Percentiles rank a stretch among this genome's conserved stretches.
These are phyloP conservation scores for Lamprotornis superbus DNA, from an alignment of 2,113 vertebrate genomes.

Conservation along the genomic window DNA sequence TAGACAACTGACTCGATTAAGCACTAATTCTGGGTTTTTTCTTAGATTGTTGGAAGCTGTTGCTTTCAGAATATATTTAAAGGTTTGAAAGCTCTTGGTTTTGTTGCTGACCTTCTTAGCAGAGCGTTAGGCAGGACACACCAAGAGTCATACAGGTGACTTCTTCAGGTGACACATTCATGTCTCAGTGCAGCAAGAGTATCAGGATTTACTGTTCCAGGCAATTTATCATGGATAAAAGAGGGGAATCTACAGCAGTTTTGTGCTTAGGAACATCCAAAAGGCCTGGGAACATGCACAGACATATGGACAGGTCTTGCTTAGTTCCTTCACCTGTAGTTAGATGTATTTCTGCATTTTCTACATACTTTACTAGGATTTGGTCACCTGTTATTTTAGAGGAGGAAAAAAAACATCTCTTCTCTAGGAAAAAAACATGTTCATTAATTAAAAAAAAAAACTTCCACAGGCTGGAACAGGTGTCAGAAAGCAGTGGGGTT, in stretches of 20 bases:
- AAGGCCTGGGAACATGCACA: neutral
- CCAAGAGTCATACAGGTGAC: neutral
- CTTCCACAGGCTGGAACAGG: rapidly evolving
- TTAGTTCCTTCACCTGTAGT: neutral
- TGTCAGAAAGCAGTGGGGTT: neutral
- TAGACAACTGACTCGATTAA: neutral
- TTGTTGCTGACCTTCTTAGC: neutral
- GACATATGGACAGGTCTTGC: neutral
- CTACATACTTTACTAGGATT: neutral
- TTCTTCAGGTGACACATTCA: no score
- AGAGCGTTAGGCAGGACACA: neutral
- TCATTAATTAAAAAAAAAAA: neutral
- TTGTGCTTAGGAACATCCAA: neutral
- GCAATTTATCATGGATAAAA: neutral
- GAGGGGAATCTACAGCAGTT: neutral
- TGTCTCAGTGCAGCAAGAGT: neutral
- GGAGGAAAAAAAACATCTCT: neutral
- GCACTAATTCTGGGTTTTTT: neutral
- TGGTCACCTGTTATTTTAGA: neutral
- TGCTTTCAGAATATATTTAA: neutral
- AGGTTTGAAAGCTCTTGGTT: neutral
- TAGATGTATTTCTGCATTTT: neutral
- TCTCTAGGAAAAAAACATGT: neutral
- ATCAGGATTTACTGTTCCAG: neutral
- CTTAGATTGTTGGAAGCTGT: neutral